These are phyloP conservation scores for Bubo blakistoni DNA, from an alignment of 2,113 vertebrate genomes.

Conservation along the genomic window DNA sequence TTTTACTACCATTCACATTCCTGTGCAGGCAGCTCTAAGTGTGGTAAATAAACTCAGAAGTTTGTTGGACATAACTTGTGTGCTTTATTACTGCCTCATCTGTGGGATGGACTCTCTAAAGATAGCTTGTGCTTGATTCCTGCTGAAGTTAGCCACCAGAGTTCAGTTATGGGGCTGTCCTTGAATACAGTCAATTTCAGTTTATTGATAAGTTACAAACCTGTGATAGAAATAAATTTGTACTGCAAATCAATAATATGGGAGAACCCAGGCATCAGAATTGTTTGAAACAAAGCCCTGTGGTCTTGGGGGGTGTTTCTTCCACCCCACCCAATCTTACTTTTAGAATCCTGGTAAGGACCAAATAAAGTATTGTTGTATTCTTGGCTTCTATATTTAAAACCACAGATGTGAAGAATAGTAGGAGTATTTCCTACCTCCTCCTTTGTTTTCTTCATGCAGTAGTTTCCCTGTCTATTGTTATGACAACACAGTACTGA, in stretches of 20 bases:
- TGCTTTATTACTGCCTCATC: neutral
- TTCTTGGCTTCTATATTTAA: neutral
- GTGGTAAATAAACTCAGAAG: neutral
- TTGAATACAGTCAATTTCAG: neutral
- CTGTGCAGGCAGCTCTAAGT: neutral
- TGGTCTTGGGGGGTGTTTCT: neutral
- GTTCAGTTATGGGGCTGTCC: neutral
- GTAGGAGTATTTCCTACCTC: neutral
- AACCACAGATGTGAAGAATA: neutral
- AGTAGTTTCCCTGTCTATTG: neutral
- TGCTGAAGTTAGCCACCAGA: neutral
- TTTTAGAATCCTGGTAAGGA: neutral
- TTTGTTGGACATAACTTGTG: neutral
- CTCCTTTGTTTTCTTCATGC: neutral
- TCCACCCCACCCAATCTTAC: rapidly evolving
- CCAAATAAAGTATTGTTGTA: neutral
- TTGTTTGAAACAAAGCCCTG: neutral
- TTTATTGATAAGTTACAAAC: neutral
- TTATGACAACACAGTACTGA: neutral
- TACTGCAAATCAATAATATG: neutral
- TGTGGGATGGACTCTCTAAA: neutral
- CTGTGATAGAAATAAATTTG: neutral
- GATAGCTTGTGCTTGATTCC: neutral
- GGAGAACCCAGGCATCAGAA: neutral
- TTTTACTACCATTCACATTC: neutral